Percentiles rank a stretch among this genome's conserved stretches.
These are phyloP conservation scores for Rhadinocentrus ornatus DNA, from an alignment of 2,797 vertebrate species.

Conservation along the genomic window DNA sequence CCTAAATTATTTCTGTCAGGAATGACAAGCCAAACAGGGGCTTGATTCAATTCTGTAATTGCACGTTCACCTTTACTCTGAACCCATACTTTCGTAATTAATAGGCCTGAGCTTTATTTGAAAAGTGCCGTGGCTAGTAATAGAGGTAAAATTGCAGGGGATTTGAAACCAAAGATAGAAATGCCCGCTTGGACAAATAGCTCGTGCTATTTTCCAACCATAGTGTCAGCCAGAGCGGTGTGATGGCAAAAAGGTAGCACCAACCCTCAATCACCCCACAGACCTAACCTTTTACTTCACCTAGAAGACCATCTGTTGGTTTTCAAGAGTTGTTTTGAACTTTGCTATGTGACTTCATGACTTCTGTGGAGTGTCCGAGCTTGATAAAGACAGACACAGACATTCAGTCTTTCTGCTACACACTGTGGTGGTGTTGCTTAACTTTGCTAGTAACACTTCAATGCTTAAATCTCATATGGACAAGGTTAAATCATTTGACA, in stretches of 20 bases:
- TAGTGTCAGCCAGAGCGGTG: conserved; percentile 30
- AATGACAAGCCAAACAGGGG: conserved; percentile 81
- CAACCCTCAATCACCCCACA: conserved; percentile 32
- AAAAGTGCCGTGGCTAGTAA: conserved; percentile 76
- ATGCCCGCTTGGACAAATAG: conserved; percentile 25
- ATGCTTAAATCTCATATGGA: conserved; percentile 26
- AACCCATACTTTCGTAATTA: conserved; percentile 83
- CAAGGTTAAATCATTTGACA: conserved; percentile 53
- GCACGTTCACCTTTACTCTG: conserved; percentile 80
- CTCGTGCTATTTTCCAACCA: conserved; percentile 46
- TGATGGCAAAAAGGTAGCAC: conserved; percentile 44
- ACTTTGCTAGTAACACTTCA: conserved; percentile 44
- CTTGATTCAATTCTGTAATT: conserved; percentile 87
- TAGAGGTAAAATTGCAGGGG: conserved; percentile 82
- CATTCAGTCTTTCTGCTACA: neutral
- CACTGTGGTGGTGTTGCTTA: conserved; percentile 10
- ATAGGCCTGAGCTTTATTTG: conserved; percentile 79
- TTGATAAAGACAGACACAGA: conserved; percentile 4
- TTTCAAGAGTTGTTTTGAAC: conserved; percentile 26
- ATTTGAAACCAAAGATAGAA: conserved; percentile 72
- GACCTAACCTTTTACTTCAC: conserved; percentile 27
- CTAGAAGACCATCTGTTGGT: conserved; percentile 15
- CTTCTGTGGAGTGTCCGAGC: neutral
- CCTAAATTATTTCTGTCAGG: conserved; percentile 85
- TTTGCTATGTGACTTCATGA: conserved; percentile 27